phyloP scores from a whole-genome alignment of 2,113 vertebrate species.

The Eptatretus burgeri region DNA sequence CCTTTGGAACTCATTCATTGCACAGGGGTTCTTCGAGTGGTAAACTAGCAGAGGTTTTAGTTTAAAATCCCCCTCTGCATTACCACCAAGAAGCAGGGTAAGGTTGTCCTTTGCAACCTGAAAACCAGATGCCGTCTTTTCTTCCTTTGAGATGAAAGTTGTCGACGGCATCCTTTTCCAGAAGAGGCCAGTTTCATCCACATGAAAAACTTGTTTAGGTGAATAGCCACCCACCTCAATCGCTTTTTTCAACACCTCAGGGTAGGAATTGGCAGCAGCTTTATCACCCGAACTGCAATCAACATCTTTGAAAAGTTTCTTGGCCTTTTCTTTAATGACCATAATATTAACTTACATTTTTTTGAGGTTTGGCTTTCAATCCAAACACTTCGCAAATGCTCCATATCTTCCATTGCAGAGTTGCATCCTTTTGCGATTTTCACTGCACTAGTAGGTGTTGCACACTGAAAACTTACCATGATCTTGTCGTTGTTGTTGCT shows the following conservation, averaged over 20 bases:
- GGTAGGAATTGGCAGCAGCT: not conserved
- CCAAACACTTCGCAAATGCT: too few species aligned
- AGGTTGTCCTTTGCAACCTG: constrained; percentile 9
- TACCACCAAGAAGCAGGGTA: constrained; percentile 8
- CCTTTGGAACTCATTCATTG: constrained; percentile 5
- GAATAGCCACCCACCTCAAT: constrained; percentile 6
- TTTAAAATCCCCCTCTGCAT: constrained; percentile 1
- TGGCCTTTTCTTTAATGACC: not conserved
- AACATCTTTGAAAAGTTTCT: not conserved
- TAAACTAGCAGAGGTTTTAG: constrained; percentile 7
- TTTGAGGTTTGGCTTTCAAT: not conserved
- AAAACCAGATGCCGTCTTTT: constrained; percentile 8
- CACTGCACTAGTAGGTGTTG: not conserved
- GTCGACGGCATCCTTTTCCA: constrained; percentile 8
- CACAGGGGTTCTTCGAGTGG: constrained; percentile 2
- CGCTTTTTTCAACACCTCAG: not conserved
- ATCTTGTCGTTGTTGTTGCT: not conserved
- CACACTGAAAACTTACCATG: not conserved
- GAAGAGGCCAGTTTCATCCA: constrained; percentile 7
- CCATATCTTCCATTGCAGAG: not conserved
- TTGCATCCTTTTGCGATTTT: not conserved
- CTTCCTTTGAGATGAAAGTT: constrained; percentile 8
- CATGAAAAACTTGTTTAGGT: constrained; percentile 8
- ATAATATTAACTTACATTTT: not conserved
- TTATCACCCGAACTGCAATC: not conserved